A percentile compares a stretch with the other conserved stretches of the same genome.
Conservation (phyloP, 2,888 invertebrate genomes). For the Chrysopilus asiliformis region DNA sequence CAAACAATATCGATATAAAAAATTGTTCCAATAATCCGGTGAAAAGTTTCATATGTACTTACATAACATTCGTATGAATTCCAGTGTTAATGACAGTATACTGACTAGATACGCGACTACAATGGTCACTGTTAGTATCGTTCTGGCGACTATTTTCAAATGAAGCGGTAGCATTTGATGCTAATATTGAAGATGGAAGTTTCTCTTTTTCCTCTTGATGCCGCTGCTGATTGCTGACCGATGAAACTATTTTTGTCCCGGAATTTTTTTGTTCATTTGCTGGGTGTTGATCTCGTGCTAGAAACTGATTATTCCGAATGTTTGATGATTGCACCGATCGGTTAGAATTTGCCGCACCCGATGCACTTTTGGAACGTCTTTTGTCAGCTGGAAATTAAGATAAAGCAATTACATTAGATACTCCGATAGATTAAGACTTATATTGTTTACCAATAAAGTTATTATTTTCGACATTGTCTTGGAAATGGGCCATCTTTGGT, state of each 20-base stretch:
- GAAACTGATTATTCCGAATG: conserved; percentile 14
- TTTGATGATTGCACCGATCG: conserved; percentile 23
- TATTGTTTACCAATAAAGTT: conserved; percentile 37
- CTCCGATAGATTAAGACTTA: too few relatives aligned
- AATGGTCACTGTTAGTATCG: conserved; percentile 13
- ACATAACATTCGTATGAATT: conserved; percentile 36
- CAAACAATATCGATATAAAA: neutral
- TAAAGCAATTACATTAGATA: neutral
- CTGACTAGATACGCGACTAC: conserved; percentile 15
- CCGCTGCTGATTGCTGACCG: too few relatives aligned
- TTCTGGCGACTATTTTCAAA: conserved; percentile 29
- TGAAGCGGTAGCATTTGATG: neutral
- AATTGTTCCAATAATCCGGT: neutral
- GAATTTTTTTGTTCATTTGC: conserved; percentile 10
- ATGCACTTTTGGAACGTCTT: conserved; percentile 36
- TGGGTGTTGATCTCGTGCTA: conserved; percentile 21
- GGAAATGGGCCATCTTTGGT: conserved; percentile 51
- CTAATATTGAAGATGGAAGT: conserved; percentile 30
- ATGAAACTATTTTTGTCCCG: conserved; percentile 29
- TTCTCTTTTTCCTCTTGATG: too few relatives aligned
- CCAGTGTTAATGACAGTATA: conserved; percentile 30
- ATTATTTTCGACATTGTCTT: conserved; percentile 38
- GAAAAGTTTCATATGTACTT: conserved; percentile 23
- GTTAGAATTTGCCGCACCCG: conserved; percentile 22
- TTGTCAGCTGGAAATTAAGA: conserved; percentile 21